Conservation (phyloP, 35 echinoderm and acorn worm genomes). For the Ptychodera flava region DNA sequence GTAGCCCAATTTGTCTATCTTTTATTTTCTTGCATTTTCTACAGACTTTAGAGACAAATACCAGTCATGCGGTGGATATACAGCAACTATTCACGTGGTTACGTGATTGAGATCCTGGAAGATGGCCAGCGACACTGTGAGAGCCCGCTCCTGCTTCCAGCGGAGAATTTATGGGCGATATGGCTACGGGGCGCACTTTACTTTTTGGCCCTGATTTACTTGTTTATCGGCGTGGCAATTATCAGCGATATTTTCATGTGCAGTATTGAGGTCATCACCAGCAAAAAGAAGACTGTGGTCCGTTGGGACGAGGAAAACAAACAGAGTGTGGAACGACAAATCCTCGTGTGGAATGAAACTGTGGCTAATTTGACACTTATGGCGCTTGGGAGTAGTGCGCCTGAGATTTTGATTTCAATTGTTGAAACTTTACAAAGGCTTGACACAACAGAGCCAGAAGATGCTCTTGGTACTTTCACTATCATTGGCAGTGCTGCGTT, state of each 20-base stretch:
- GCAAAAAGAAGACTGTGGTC: conserved; percentile 81
- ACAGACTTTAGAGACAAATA: too few relatives aligned
- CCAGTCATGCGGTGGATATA: too few relatives aligned
- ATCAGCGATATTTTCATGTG: conserved; percentile 98
- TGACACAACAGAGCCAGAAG: neutral
- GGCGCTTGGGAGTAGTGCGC: conserved; percentile 93
- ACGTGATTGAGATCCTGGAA: conserved; percentile 44
- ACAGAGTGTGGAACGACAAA: conserved; percentile 65
- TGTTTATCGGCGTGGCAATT: conserved; percentile 92
- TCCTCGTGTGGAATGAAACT: conserved; percentile 92
- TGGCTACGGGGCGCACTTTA: conserved; percentile 72
- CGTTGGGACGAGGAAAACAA: conserved; percentile 78
- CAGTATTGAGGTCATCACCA: conserved; percentile 96
- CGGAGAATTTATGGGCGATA: conserved; percentile 87
- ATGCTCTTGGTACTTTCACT: conserved; percentile 87
- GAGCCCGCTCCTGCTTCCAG: conserved; percentile 87
- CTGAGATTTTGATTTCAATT: conserved; percentile 75
- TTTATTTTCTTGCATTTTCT: too few relatives aligned
- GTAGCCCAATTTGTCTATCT: too few relatives aligned
- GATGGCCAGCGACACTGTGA: conserved; percentile 24
- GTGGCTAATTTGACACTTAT: conserved; percentile 93
- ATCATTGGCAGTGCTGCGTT: conserved; percentile 96
- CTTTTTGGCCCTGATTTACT: conserved; percentile 66
- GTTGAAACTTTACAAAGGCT: conserved; percentile 52
- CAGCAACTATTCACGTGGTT: conserved; percentile 55